These are phyloP conservation scores for Adrianichthys oophorus DNA, from an alignment of 2,797 vertebrate species.

Conservation along the genomic window DNA sequence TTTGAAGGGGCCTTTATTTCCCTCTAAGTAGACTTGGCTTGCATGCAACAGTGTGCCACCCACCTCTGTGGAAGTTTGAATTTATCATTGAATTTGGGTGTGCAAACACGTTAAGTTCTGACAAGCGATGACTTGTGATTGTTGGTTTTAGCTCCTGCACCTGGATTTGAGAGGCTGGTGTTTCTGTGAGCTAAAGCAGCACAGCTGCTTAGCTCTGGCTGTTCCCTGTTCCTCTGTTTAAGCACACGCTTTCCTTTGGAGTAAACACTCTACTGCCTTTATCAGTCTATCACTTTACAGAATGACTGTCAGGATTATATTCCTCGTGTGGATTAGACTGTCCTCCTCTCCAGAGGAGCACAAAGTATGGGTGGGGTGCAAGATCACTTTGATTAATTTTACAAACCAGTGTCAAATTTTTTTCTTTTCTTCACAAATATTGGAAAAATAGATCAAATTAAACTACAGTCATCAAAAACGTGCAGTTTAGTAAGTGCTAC, in stretches of 20 bases:
- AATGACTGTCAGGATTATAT: slow-evolving; percentile 8
- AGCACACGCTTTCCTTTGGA: slow-evolving; percentile 25
- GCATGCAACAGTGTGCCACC: slow-evolving; percentile 12
- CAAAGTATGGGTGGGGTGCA: not conserved
- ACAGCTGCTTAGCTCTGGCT: slow-evolving; percentile 57
- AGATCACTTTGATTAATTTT: no score
- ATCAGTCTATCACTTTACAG: slow-evolving; percentile 8
- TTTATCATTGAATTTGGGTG: slow-evolving; percentile 30
- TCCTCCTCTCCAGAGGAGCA: not conserved
- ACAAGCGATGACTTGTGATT: slow-evolving; percentile 55
- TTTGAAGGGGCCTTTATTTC: slow-evolving; percentile 35
- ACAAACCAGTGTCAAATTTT: no score
- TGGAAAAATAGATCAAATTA: no score
- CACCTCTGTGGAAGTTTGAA: slow-evolving; percentile 33
- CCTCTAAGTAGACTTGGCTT: slow-evolving; percentile 30
- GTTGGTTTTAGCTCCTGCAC: slow-evolving; percentile 53
- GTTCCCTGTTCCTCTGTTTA: slow-evolving; percentile 29
- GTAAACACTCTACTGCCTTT: slow-evolving; percentile 50
- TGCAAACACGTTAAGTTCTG: slow-evolving; percentile 59
- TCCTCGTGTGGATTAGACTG: not conserved
- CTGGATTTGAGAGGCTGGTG: slow-evolving; percentile 58
- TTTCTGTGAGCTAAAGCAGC: slow-evolving; percentile 38
- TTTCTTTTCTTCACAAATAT: no score
- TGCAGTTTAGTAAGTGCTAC: slow-evolving; percentile 9
- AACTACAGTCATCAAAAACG: no score